Evolutionary conservation across 2,888 invertebrate species (phyloP), one percentile per base, ranked within the genome.

Genomic region (Pelosia muscerda): DNA sequence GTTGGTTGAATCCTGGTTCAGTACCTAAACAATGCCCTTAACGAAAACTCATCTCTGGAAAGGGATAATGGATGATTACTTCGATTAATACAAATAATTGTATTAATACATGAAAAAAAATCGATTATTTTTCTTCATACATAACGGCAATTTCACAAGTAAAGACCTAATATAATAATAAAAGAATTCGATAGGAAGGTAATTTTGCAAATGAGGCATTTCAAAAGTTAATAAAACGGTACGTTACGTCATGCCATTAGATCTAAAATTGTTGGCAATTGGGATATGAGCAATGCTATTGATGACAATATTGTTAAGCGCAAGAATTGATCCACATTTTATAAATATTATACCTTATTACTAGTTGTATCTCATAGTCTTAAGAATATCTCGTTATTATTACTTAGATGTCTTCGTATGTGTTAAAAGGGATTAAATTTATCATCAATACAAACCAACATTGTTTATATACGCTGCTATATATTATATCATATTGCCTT

Each of bases 281-380:
- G 81, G 85, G 78, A 88, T 85, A 83, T 86, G 88, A 92, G 92
- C 90, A 92, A 92, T 92, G 92, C 88, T 92, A 94, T 87, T 84
- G 84, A 92, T 90, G 95, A 95, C 94, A 94, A 94, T 95, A 95
- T 94, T 94, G 93, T 94, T 94, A 89, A 89, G 90, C 81, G 89
- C 92, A 92, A 92, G 86, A 88, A 86, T 88, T 92, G 88, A 90
- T 92, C 88, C 91, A 93, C 93, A 91, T 92, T 93, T 92, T 93
- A 66, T 66, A 74, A 57, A 76, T 82, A 81, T 77, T 81, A 82
- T 82, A 84, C 79, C 83, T 81, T 87, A 80, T 86, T 86, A 86
- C 84, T 89, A 90, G 87, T 83, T 86, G 82, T 89, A 89, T 84
- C 77, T 83, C 67, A 81, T 90, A 90, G 89, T 79, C 69, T 79